Evolutionary conservation across 1,140 invertebrate species (phyloP).

Genomic region (Bombus terrestris): DNA sequence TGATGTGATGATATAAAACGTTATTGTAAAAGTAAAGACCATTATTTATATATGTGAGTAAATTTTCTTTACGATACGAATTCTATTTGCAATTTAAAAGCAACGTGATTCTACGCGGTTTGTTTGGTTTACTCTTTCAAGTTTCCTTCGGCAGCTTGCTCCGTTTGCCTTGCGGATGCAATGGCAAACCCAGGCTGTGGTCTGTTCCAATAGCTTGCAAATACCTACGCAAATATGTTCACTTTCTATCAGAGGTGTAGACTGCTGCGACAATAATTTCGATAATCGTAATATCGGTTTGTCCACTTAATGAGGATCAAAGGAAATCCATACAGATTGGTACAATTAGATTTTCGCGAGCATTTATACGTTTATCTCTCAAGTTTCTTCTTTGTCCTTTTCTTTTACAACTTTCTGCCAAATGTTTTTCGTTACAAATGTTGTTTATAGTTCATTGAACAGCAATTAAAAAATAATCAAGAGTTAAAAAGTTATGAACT

Average conservation of each 20-base stretch:
- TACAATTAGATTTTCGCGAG: neutral
- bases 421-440: too few relatives aligned
- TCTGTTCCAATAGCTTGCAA: conserved; percentile 36
- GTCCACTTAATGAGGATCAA: neutral
- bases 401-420: neutral
- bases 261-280: neutral
- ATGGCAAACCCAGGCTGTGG: conserved; percentile 25
- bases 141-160: neutral
- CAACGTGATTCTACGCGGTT: neutral
- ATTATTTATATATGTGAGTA: neutral
- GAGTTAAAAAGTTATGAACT: too few relatives aligned
- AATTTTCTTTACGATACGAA: neutral
- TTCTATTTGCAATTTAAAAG: neutral
- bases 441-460: too few relatives aligned
- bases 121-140: conserved; percentile 32
- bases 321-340: neutral
- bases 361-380: neutral
- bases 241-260: conserved; percentile 16
- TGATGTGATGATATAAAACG: neutral
- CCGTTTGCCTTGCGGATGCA: conserved; percentile 29
- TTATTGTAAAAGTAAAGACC: neutral
- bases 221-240: conserved; percentile 35
- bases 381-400: too few relatives aligned
- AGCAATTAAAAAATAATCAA: too few relatives aligned
- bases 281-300: neutral